Percentiles rank a stretch among this genome's conserved stretches.
These are phyloP conservation scores for Acrobasis consociella DNA, from an alignment of 2,888 invertebrate genomes.

Conservation along the genomic window DNA sequence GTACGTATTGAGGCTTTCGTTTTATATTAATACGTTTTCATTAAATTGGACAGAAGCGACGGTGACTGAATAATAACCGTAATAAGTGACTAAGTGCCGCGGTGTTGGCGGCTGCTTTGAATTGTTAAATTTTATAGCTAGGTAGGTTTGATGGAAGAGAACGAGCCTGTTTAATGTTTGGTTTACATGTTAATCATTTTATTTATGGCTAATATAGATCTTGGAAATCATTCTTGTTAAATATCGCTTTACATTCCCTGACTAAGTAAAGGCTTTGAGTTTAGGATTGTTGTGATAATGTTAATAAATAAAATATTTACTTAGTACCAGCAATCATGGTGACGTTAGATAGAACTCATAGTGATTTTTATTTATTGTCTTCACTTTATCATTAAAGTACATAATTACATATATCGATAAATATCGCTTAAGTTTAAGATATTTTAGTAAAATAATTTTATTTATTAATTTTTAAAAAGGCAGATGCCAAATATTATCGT, in stretches of 20 bases:
- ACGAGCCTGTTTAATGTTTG: constrained; percentile 27
- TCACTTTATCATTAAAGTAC: too few relatives aligned
- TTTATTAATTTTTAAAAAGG: too few relatives aligned
- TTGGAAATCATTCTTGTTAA: neutral
- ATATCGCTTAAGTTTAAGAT: too few relatives aligned
- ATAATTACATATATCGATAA: too few relatives aligned
- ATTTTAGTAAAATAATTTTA: too few relatives aligned
- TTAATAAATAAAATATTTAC: neutral
- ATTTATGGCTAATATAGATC: constrained; percentile 24
- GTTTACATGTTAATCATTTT: constrained; percentile 22
- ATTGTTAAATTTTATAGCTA: constrained; percentile 23
- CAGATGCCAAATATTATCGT: too few relatives aligned
- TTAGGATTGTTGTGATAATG: constrained; percentile 2
- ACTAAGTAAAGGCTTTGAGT: neutral
- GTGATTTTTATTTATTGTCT: too few relatives aligned
- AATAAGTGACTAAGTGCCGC: constrained; percentile 11
- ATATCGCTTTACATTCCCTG: neutral
- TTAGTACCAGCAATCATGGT: too few relatives aligned
- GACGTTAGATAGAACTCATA: too few relatives aligned
- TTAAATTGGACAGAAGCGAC: constrained; percentile 15
- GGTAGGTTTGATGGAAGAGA: constrained; percentile 16
- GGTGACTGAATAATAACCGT: constrained; percentile 20
- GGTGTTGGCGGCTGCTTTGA: constrained; percentile 19
- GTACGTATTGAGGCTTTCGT: neutral
- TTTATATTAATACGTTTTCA: constrained; percentile 11